Percentiles rank a stretch among this genome's conserved stretches.
Evolutionary conservation across 2,888 invertebrate species (phyloP).

Genomic region (Agonopterix arenella): DNA sequence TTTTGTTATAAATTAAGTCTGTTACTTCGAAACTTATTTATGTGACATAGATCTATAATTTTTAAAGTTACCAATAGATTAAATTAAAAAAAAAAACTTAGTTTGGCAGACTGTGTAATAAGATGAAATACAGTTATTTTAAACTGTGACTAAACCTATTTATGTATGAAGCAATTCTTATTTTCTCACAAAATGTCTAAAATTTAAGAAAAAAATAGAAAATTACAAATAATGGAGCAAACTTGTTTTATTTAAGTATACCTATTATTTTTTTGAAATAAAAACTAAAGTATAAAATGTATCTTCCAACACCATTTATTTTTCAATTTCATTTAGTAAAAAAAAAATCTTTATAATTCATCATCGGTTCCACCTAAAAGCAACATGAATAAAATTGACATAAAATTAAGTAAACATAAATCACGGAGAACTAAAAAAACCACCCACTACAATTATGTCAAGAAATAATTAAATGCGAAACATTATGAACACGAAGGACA

Average conservation of each 20-base stretch:
- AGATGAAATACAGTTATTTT: constrained; percentile 54
- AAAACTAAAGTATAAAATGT: constrained; percentile 7
- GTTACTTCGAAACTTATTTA: constrained; percentile 63
- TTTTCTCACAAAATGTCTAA: constrained; percentile 55
- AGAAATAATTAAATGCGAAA: constrained; percentile 11
- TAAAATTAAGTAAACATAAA: neutral
- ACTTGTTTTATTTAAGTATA: constrained; percentile 28
- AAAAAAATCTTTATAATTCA: constrained; percentile 9
- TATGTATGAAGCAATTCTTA: constrained; percentile 45
- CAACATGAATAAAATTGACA: constrained; percentile 10
- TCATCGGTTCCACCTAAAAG: constrained; percentile 20
- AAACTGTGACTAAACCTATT: constrained; percentile 48
- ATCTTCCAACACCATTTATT: constrained; percentile 26
- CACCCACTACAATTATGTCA: constrained; percentile 2
- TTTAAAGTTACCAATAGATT: constrained; percentile 70
- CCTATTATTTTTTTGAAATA: neutral
- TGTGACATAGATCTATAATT: constrained; percentile 61
- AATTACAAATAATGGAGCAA: constrained; percentile 38
- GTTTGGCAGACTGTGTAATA: constrained; percentile 19
- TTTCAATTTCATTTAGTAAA: constrained; percentile 16
- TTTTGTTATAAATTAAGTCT: constrained; percentile 45
- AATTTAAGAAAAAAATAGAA: constrained; percentile 66
- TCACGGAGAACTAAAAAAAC: too few relatives aligned
- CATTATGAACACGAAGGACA: neutral
- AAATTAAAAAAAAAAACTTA: constrained; percentile 29